Conservation (phyloP, 2,113 vertebrate species). For the Tursiops truncatus region DNA sequence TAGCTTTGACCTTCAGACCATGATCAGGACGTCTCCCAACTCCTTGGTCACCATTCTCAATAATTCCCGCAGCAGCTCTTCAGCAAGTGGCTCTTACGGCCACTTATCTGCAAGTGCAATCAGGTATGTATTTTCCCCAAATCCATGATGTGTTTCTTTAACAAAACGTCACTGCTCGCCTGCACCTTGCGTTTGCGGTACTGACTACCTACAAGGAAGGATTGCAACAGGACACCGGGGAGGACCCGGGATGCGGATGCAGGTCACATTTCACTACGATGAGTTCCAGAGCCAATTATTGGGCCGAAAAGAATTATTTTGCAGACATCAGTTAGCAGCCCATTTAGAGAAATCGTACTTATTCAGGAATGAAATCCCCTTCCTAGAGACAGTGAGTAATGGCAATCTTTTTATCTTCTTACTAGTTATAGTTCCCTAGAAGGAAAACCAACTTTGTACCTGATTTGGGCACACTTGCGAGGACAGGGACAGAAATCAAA, state of each 20-base stretch:
- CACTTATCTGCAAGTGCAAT: slow-evolving; percentile 98
- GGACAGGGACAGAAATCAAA: neutral
- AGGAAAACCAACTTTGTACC: neutral
- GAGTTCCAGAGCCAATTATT: neutral
- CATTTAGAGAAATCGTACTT: neutral
- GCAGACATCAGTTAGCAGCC: neutral
- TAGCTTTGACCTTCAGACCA: slow-evolving; percentile 98
- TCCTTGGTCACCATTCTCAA: slow-evolving; percentile 98
- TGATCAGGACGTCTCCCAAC: slow-evolving; percentile 98
- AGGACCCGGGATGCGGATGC: neutral
- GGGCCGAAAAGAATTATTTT: neutral
- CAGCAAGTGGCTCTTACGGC: slow-evolving; percentile 97
- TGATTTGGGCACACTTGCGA: neutral
- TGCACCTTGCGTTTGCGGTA: neutral
- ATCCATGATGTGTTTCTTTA: neutral
- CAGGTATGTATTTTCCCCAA: slow-evolving; percentile 87
- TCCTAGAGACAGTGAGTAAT: neutral
- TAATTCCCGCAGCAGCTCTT: slow-evolving; percentile 98
- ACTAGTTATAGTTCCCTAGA: neutral
- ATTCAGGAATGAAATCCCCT: neutral
- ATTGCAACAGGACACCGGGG: neutral
- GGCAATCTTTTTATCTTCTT: neutral
- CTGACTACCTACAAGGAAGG: neutral
- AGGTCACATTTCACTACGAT: neutral
- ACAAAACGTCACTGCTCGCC: neutral